A percentile compares a stretch with the other conserved stretches of the same genome.
Evolutionary conservation across 2,888 invertebrate genomes (phyloP).

Genomic region (Synergus japonicus): DNA sequence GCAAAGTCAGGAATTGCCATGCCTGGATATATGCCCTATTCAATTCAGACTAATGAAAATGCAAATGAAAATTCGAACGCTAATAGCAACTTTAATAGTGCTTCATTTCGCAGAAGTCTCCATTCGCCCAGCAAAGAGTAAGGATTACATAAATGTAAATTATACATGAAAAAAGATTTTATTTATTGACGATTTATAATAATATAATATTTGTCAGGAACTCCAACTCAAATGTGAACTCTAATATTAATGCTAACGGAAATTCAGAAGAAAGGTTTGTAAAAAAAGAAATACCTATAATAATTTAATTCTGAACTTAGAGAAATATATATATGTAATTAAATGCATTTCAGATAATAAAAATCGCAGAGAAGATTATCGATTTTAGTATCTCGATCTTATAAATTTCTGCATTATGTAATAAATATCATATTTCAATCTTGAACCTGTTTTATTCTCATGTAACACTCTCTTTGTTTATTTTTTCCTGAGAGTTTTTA

Average conservation of each 20-base stretch:
- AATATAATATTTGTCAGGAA: background rate
- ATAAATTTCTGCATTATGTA: too few species aligned
- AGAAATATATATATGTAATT: too few species aligned
- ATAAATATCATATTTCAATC: too few species aligned
- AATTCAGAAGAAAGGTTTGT: background rate
- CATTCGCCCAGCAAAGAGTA: constrained; percentile 54
- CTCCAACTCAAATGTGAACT: constrained; percentile 46
- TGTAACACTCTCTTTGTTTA: too few species aligned
- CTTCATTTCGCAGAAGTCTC: constrained; percentile 57
- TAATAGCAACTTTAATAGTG: constrained; percentile 57
- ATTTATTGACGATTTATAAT: too few species aligned
- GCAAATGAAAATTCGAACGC: constrained; percentile 56
- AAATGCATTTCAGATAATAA: too few species aligned
- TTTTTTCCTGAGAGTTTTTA: background rate
- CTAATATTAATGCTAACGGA: constrained; percentile 46
- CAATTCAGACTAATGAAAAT: constrained; percentile 38
- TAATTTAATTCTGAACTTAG: too few species aligned
- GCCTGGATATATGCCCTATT: background rate
- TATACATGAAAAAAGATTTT: background rate
- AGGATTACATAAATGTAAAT: constrained; percentile 32
- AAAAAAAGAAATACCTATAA: background rate
- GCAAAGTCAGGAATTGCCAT: background rate
- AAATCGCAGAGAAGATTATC: too few species aligned
- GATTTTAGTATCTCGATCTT: too few species aligned
- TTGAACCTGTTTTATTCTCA: too few species aligned